Percentiles rank a stretch among this genome's conserved stretches.
Conservation (phyloP, 2,888 invertebrate species). For the Pharmacophagus antenor region DNA sequence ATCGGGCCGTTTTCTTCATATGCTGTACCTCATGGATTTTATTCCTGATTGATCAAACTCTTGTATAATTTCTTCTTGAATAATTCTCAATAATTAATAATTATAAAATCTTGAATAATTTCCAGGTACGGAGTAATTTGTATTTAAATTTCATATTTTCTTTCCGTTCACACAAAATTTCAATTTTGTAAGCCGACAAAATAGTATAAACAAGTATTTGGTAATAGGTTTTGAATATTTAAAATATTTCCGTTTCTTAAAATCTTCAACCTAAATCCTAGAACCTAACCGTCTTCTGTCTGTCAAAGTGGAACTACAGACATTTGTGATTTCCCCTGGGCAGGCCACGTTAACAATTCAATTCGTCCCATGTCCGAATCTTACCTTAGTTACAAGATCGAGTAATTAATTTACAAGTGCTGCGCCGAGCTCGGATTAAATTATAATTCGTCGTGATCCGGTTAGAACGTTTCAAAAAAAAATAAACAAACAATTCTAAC, state of each 20-base stretch:
- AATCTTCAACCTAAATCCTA: conserved; percentile 3
- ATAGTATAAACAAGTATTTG: not conserved
- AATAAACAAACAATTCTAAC: not conserved
- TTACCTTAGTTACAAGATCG: conserved; percentile 59
- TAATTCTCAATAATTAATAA: too few species aligned
- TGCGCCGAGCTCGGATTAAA: conserved; percentile 44
- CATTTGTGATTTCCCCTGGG: conserved; percentile 75
- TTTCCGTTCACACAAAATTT: too few species aligned
- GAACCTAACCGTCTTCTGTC: conserved; percentile 36
- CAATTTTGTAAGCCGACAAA: too few species aligned
- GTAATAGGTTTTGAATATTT: not conserved
- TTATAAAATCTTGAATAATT: too few species aligned
- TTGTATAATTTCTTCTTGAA: too few species aligned
- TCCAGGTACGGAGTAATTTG: too few species aligned
- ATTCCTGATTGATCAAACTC: too few species aligned
- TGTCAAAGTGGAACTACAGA: conserved; percentile 43
- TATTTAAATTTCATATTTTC: too few species aligned
- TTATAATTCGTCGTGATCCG: conserved; percentile 40
- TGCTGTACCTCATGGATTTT: too few species aligned
- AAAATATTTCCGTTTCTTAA: not conserved
- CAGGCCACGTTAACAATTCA: conserved; percentile 71
- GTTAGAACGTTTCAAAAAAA: too few species aligned
- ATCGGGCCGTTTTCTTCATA: too few species aligned
- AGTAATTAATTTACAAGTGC: conserved; percentile 65
- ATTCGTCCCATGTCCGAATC: conserved; percentile 59